Evolutionary conservation across 2,888 invertebrate species (phyloP), one percentile per base, ranked within the genome.

Genomic region (Spialia ferax): DNA sequence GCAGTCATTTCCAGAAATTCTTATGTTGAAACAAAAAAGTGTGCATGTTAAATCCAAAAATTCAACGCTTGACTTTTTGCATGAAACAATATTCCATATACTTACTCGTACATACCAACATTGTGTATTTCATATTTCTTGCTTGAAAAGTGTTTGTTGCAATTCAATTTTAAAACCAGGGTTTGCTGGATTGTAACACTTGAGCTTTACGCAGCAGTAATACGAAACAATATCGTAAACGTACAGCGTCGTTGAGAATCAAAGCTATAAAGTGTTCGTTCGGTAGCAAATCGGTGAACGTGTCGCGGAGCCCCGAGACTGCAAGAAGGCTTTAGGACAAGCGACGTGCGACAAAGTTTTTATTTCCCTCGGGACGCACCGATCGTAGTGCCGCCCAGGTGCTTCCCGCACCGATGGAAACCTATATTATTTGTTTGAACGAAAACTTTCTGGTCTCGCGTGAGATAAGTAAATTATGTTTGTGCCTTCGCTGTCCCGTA

Each of bases 301-400:
- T 87, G 89, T 90, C 86, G 82, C 78, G 83, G 79, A 80, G 79
- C 79, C 74, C 75, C 77, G 82, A 85, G 87, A 87, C 84, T 86
- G 89, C 87, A 87, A 87, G 89, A 87, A 88, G 91, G 91, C 88
- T 89, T 89, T 89, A 90, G 91, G 89, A 88, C 89, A 88, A 86
- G 91, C 89, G 92, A 90, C 91, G 91, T 89, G 91, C 91, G 88
- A 91, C 91, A 93, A 93, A 93, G 89, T 93, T 93, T 93, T 93
- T 93, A 93, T 93, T 93, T 93, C 93, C 93, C 93, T 71, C 64
- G 93, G 89, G 93, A 86, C 86, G 84, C 88, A 91, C 92, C 92
- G 92, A 92, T 93, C 93, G 91, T 84, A 87, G 85, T 81, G 86
- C 88, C 90, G 89, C 91, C 86, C 92, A 92, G 92, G 92, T 92